These are phyloP conservation scores for Holcopasites calliopsidis DNA, from an alignment of 1,140 invertebrate genomes.

Conservation along the genomic window DNA sequence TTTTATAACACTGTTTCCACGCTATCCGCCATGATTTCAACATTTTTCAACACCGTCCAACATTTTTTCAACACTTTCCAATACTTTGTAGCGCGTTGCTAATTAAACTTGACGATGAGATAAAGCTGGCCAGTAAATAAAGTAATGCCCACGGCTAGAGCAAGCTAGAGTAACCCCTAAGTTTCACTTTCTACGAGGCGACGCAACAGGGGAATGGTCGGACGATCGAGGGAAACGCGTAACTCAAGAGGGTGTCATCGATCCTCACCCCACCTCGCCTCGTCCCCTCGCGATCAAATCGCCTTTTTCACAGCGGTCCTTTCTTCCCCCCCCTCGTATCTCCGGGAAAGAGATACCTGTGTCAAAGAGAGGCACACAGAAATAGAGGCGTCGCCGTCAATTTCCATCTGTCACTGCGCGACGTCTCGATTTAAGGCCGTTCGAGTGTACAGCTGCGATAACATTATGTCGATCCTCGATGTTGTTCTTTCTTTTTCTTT, in stretches of 20 bases:
- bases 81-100: no score
- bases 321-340: background rate
- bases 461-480: constrained; percentile 46
- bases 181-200: background rate
- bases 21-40: no score
- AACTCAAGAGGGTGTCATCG: constrained; percentile 14
- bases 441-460: constrained; percentile 45
- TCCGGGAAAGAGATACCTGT: background rate
- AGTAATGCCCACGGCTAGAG: no score
- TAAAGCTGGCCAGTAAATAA: no score
- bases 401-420: constrained; percentile 32
- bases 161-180: no score
- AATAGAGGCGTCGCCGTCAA: constrained; percentile 11
- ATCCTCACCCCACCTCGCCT: constrained; percentile 2
- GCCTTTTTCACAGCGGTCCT: background rate
- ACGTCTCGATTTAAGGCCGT: constrained; percentile 30
- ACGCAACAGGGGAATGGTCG: constrained; percentile 5
- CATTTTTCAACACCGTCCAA: no score
- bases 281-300: constrained; percentile 16
- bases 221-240: constrained; percentile 19
- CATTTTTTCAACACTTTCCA: no score
- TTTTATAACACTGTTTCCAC: no score
- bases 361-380: background rate
- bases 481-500: no score
- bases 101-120: no score